Conservation (phyloP, 2,888 invertebrate genomes). For the Cerastoderma edule region DNA sequence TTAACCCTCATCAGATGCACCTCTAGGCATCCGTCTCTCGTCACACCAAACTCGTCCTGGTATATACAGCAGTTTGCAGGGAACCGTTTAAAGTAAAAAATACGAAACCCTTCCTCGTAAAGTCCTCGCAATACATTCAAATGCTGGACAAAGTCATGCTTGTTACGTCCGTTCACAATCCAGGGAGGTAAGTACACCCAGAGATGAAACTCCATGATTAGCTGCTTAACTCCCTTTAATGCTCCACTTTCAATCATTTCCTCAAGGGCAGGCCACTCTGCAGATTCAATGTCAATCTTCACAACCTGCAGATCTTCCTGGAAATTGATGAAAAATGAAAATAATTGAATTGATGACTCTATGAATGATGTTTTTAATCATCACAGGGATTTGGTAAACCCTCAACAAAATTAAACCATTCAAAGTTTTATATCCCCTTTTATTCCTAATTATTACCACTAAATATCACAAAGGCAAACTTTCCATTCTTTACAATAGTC, state of each 20-base stretch:
- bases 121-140: slow-evolving; percentile 39
- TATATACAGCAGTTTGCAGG: slow-evolving; percentile 53
- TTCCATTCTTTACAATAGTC: neutral
- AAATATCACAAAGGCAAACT: neutral
- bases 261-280: slow-evolving; percentile 49
- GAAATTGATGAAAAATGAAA: slow-evolving; percentile 4
- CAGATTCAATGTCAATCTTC: slow-evolving; percentile 56
- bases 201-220: slow-evolving; percentile 55
- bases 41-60: slow-evolving; percentile 42
- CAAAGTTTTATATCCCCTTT: neutral
- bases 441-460: neutral
- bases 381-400: neutral
- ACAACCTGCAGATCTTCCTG: slow-evolving; percentile 40
- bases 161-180: slow-evolving; percentile 41
- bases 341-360: neutral
- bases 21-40: slow-evolving; percentile 47
- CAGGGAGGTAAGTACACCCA: slow-evolving; percentile 51
- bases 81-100: slow-evolving; percentile 54
- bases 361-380: too few relatives aligned
- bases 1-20: slow-evolving; percentile 51
- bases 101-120: slow-evolving; percentile 51
- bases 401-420: neutral
- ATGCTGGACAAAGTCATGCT: slow-evolving; percentile 46
- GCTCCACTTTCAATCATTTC: slow-evolving; percentile 37
- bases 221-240: slow-evolving; percentile 48